These are phyloP conservation scores for Poecilia gillii DNA, from an alignment of 2,797 vertebrate species.

Conservation along the genomic window DNA sequence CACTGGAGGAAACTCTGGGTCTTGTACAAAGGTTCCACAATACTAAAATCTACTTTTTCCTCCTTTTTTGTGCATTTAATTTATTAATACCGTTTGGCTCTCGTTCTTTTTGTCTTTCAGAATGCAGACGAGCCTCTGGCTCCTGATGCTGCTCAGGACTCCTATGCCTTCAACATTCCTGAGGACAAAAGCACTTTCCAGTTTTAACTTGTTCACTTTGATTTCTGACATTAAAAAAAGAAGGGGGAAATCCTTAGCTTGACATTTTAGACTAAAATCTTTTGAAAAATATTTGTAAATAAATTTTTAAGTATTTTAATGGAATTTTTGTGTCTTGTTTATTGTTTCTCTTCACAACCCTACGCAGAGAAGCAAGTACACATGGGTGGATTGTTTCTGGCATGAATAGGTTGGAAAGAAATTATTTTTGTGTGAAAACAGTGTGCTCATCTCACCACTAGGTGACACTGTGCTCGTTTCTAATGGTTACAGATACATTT, in stretches of 20 bases:
- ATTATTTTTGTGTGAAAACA: not conserved
- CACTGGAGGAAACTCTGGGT: no score
- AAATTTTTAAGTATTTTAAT: constrained; percentile 36
- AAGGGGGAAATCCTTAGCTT: constrained; percentile 18
- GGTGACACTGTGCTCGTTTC: constrained; percentile 33
- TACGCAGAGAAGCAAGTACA: no score
- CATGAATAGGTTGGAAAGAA: not conserved
- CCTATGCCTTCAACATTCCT: constrained; percentile 85
- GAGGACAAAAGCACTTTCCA: constrained; percentile 85
- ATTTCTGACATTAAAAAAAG: constrained; percentile 16
- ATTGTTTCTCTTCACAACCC: not conserved
- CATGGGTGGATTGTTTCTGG: not conserved
- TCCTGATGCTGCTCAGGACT: constrained; percentile 81
- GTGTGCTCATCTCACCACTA: constrained; percentile 40
- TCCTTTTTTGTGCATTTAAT: not conserved
- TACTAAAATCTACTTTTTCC: not conserved
- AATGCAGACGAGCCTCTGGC: constrained; percentile 85
- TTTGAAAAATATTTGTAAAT: constrained; percentile 52
- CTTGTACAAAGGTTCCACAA: not conserved
- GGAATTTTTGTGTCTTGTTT: not conserved
- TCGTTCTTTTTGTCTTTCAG: constrained; percentile 64
- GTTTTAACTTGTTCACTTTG: constrained; percentile 78
- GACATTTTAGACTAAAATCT: constrained; percentile 17
- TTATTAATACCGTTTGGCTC: not conserved
- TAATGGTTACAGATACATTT: not conserved